Evolutionary conservation across 1,140 invertebrate genomes (phyloP), one percentile per base, ranked within the genome.

Genomic region (Wasmannia auropunctata): DNA sequence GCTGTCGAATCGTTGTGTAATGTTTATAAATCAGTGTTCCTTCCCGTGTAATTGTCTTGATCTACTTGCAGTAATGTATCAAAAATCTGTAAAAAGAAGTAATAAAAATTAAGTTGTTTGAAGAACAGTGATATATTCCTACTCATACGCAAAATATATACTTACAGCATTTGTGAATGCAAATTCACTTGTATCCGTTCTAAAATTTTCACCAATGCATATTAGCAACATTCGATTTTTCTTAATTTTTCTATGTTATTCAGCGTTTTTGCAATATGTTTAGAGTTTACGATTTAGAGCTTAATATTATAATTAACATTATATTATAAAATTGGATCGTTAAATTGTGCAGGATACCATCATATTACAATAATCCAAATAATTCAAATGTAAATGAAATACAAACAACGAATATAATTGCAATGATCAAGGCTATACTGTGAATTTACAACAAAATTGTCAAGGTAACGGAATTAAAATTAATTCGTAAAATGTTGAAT

Each of bases 1-100:
- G 34, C 79, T 1, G 81, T 83, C 0, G 85, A 91, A 70, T 93
- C 85, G 56, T 93, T 93, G 14, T 88, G 65, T 40, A 90, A 84
- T 49, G 79, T 90, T 88, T 90, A 91, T 54, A 65, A 85, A 16
- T 75, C 28, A 63, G 5, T 67, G 11, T 76, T 72, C 75, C 16
- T 56, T 83, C 1, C 1, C 0, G 5, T 3, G 40, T 11, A 31
- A 69, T 37, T 10, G 3, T 22, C 25, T 31, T 56, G 5, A 3
- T 0, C 34, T 79, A 67, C 65, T 74, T 72, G 10, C 11, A 16
- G 31, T 3, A 69, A 56, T 77, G 19, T 14, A 46, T 46, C 0
- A 58, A 75, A 67, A 34, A 34, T 65, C 91, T 93, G 79, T 5
- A 91, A 88, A 56, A 11, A 87, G 28, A 56, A n/a, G n/a, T 46